Conservation (phyloP, 2,888 invertebrate genomes). For the Cerceris ruficornis region DNA sequence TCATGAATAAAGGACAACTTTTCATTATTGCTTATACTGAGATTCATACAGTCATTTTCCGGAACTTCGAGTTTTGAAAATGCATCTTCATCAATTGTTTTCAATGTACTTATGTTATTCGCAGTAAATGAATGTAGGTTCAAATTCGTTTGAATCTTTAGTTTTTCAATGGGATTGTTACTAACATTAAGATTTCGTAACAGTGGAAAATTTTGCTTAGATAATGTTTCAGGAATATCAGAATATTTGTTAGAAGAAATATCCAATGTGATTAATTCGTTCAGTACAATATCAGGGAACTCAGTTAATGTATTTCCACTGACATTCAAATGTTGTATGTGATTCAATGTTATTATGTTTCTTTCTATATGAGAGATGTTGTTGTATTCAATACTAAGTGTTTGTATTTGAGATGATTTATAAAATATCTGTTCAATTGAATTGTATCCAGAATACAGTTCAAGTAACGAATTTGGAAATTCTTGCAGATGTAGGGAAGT, state of each 20-base stretch:
- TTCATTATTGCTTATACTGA: constrained; percentile 82
- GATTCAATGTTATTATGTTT: constrained; percentile 37
- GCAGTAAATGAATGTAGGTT: constrained; percentile 82
- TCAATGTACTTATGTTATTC: constrained; percentile 62
- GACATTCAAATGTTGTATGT: constrained; percentile 68
- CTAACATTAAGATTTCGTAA: constrained; percentile 83
- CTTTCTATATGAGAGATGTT: constrained; percentile 55
- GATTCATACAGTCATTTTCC: constrained; percentile 81
- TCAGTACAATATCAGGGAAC: constrained; percentile 81
- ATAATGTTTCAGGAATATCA: constrained; percentile 82
- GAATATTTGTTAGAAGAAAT: constrained; percentile 83
- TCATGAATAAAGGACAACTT: constrained; percentile 80
- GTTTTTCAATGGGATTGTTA: constrained; percentile 82
- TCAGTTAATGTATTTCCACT: constrained; percentile 79
- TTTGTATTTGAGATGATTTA: constrained; percentile 53
- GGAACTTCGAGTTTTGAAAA: constrained; percentile 81
- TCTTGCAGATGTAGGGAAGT: constrained; percentile 55
- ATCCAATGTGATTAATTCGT: constrained; percentile 82
- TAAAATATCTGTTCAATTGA: constrained; percentile 54
- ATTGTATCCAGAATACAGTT: constrained; percentile 69
- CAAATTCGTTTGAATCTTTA: constrained; percentile 83
- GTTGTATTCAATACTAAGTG: constrained; percentile 70
- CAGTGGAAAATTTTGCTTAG: constrained; percentile 81
- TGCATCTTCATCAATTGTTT: constrained; percentile 78
- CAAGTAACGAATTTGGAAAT: constrained; percentile 64